Conservation (phyloP, 1,140 invertebrate species). For the Pogonomyrmex barbatus region DNA sequence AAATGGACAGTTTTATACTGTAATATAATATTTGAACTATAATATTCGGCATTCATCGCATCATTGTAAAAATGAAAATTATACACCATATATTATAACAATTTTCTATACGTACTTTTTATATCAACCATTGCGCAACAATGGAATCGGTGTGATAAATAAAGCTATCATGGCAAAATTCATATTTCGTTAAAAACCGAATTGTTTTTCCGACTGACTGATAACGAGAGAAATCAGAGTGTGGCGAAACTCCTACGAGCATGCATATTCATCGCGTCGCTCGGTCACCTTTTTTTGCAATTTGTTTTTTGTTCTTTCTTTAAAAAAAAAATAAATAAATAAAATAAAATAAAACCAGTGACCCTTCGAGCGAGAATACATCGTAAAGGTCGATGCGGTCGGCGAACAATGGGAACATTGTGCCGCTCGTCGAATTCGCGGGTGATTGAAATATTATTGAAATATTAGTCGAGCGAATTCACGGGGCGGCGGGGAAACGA, state of each 20-base stretch:
- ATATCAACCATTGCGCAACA: not conserved
- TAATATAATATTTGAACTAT: not conserved
- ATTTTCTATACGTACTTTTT: not conserved
- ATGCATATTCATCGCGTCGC: constrained; percentile 2
- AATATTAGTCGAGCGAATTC: constrained; percentile 70
- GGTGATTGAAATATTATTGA: constrained; percentile 68
- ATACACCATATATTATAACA: not conserved
- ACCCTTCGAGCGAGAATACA: not conserved
- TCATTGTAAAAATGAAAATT: not conserved
- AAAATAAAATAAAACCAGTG: too few species aligned
- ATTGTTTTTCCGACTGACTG: constrained; percentile 33
- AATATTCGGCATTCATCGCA: not conserved
- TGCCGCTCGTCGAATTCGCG: constrained; percentile 48
- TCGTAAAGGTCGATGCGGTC: not conserved
- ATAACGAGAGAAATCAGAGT: constrained; percentile 31
- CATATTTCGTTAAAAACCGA: constrained; percentile 32
- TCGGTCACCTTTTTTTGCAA: not conserved
- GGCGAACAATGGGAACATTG: constrained; percentile 28
- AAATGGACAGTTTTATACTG: not conserved
- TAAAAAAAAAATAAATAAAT: not conserved
- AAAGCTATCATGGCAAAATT: not conserved
- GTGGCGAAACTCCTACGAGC: not conserved
- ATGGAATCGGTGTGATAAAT: not conserved
- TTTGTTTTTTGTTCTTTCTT: not conserved
- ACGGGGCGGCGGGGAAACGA: constrained; percentile 54